Evolutionary conservation across 2,888 invertebrate genomes (phyloP).

Genomic region (Athrips mouffetella): DNA sequence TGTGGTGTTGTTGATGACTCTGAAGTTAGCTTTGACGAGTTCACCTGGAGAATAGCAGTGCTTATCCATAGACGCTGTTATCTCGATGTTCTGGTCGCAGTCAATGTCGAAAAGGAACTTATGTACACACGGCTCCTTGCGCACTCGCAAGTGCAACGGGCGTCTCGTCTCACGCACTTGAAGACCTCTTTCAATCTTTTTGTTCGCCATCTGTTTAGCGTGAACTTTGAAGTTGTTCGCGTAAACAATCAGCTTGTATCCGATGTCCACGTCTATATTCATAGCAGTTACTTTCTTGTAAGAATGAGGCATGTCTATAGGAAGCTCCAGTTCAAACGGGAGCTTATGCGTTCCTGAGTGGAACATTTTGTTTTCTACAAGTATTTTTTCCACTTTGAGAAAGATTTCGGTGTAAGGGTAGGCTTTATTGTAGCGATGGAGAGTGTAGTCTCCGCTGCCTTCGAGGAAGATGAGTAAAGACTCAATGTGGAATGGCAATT

Average conservation of each 20-base stretch:
- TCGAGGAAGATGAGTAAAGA: background rate
- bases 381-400: background rate
- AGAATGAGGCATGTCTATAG: background rate
- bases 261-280: background rate
- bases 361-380: background rate
- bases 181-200: background rate
- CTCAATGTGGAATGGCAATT: background rate
- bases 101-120: background rate
- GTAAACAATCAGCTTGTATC: background rate
- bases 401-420: background rate
- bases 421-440: background rate
- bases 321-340: background rate
- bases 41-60: conserved; percentile 1
- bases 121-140: background rate
- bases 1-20: background rate
- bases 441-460: background rate
- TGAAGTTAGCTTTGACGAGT: background rate
- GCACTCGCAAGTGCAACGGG: background rate
- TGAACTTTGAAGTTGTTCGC: background rate
- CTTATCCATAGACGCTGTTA: background rate
- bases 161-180: background rate
- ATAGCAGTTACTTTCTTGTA: background rate
- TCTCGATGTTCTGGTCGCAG: background rate
- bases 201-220: background rate
- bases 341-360: background rate